phyloP scores from a whole-genome alignment of 2,113 vertebrate genomes.

The Pterophyllum scalare region DNA sequence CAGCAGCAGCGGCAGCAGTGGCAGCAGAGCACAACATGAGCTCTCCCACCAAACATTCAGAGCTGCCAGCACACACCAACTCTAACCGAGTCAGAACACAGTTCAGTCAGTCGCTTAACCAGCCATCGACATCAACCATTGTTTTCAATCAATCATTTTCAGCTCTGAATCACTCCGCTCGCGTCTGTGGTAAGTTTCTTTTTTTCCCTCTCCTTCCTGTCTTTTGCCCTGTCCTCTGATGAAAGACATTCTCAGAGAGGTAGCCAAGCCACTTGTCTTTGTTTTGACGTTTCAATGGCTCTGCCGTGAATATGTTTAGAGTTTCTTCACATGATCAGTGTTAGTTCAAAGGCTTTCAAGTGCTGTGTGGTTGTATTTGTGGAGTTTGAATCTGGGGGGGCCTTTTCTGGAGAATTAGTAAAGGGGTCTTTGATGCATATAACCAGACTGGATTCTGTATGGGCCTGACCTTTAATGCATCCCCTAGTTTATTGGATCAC shows the following conservation, averaged over 20 bases:
- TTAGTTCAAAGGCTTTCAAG: slow-evolving; percentile 12
- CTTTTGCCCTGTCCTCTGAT: slow-evolving; percentile 1
- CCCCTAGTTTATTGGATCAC: slow-evolving; percentile 11
- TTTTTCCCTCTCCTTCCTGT: neutral
- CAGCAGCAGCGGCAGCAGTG: slow-evolving; percentile 9
- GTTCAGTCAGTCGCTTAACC: slow-evolving; percentile 37
- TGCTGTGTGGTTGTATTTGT: slow-evolving; percentile 15
- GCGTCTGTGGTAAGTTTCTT: slow-evolving; percentile 3
- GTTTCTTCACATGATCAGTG: slow-evolving; percentile 38
- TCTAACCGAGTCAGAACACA: slow-evolving; percentile 27
- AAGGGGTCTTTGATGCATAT: slow-evolving; percentile 19
- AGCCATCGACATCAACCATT: slow-evolving; percentile 38
- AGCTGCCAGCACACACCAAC: slow-evolving; percentile 51
- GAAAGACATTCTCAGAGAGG: slow-evolving; percentile 32
- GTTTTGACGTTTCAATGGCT: slow-evolving; percentile 57
- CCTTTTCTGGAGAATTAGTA: slow-evolving; percentile 28
- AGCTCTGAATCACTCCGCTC: slow-evolving; percentile 29
- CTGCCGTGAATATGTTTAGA: slow-evolving; percentile 45
- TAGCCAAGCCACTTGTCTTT: slow-evolving; percentile 52
- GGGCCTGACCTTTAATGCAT: slow-evolving; percentile 33
- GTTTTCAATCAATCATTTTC: slow-evolving; percentile 56
- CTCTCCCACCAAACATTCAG: slow-evolving; percentile 11
- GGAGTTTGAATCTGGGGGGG: slow-evolving; percentile 15
- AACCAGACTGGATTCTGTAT: neutral
- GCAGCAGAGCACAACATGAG: slow-evolving; percentile 18